Conservation (phyloP, 2,113 vertebrate species). For the Setophaga petechia region DNA sequence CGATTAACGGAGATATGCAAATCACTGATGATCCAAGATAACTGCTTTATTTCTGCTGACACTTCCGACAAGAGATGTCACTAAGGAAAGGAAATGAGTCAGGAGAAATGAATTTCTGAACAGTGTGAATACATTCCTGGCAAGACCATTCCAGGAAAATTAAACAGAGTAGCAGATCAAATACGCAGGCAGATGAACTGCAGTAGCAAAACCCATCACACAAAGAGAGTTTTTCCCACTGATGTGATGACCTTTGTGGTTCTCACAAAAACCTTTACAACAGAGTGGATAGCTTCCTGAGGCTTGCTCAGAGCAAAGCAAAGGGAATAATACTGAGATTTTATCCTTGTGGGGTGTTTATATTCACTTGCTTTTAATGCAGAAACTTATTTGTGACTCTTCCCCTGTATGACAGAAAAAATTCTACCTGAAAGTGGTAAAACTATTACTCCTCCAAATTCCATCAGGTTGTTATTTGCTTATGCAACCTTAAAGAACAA, state of each 20-base stretch:
- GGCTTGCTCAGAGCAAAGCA: background rate
- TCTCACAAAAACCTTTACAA: background rate
- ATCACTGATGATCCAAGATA: slow-evolving; percentile 10
- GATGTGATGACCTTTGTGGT: background rate
- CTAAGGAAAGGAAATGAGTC: slow-evolving; percentile 4
- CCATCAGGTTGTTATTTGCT: background rate
- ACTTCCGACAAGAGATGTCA: background rate
- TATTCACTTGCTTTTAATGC: background rate
- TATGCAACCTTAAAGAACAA: background rate
- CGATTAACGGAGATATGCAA: background rate
- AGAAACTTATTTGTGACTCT: background rate
- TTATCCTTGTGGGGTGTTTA: background rate
- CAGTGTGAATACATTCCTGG: background rate
- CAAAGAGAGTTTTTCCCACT: background rate
- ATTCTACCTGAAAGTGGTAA: background rate
- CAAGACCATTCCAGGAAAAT: background rate
- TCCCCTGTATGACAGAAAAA: background rate
- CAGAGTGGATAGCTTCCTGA: background rate
- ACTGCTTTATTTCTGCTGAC: background rate
- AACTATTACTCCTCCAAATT: background rate
- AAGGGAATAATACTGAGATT: background rate
- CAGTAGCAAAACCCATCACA: background rate
- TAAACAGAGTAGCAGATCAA: background rate
- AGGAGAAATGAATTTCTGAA: slow-evolving; percentile 26
- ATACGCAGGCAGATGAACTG: background rate